Conservation (phyloP, 2,113 vertebrate genomes). For the Tinamus guttatus region DNA sequence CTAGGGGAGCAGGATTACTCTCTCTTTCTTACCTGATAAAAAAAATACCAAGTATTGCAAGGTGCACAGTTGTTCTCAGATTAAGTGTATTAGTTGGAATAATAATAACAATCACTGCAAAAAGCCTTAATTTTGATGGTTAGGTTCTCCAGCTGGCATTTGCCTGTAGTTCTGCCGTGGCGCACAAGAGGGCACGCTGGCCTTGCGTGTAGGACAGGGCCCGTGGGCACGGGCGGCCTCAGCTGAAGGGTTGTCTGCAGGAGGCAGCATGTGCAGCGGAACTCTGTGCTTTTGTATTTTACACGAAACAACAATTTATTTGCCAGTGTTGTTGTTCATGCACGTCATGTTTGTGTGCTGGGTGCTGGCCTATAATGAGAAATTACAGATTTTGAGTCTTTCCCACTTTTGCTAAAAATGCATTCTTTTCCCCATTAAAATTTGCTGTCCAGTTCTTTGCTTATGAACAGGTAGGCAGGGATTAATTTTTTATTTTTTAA, state of each 20-base stretch:
- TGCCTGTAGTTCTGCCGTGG: not conserved
- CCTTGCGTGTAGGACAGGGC: not conserved
- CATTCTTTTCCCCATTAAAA: not conserved
- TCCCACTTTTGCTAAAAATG: not conserved
- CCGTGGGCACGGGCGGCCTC: not conserved
- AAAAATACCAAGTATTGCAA: not conserved
- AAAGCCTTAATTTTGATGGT: not conserved
- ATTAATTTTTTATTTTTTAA: not conserved
- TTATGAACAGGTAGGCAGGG: not conserved
- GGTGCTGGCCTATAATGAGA: not conserved
- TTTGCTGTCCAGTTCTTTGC: not conserved
- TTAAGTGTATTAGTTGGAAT: not conserved
- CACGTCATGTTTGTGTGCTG: not conserved
- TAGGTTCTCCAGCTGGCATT: fast-evolving
- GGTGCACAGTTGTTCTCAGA: not conserved
- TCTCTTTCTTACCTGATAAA: not conserved
- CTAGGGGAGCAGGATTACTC: not conserved
- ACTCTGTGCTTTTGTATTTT: not conserved
- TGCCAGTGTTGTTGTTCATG: not conserved
- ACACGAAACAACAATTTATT: not conserved
- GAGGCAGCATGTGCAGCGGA: not conserved
- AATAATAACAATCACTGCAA: not conserved
- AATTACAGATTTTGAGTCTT: not conserved
- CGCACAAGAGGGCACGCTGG: slow-evolving; percentile 70
- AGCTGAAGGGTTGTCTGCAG: not conserved